Percentiles rank a stretch among this genome's conserved stretches.
phyloP scores from a whole-genome alignment of 2,888 invertebrate genomes.

The Cinara cedri region DNA sequence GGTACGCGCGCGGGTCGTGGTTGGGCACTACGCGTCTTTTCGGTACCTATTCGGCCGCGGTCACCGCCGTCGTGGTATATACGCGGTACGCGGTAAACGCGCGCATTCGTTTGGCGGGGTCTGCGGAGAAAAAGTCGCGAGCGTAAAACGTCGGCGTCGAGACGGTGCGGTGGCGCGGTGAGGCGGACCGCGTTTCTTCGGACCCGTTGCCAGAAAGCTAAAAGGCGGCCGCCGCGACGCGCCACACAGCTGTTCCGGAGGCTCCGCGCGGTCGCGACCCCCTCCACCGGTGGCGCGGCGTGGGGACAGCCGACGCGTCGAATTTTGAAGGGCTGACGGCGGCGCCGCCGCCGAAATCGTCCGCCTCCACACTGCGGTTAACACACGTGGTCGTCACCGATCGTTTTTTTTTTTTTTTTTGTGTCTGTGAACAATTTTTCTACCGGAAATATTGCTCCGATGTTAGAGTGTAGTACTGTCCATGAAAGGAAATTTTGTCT shows the following conservation, averaged over 20 bases:
- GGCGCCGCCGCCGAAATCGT: neutral
- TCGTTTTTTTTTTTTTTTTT: neutral
- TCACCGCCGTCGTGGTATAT: neutral
- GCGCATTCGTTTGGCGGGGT: constrained; percentile 4
- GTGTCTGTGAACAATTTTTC: no score
- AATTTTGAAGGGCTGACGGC: neutral
- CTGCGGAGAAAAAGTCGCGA: constrained; percentile 7
- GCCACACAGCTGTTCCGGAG: constrained; percentile 34
- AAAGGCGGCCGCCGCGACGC: constrained; percentile 17
- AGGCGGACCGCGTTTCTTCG: constrained; percentile 24
- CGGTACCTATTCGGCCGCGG: neutral
- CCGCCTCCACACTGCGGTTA: neutral
- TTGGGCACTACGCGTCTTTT: no score
- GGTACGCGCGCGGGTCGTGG: no score
- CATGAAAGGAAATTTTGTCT: no score
- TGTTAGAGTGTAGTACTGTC: no score
- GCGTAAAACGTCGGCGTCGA: neutral
- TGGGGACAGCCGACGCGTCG: neutral
- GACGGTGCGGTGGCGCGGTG: neutral
- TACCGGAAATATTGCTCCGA: no score
- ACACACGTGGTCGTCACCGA: neutral
- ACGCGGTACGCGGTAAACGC: neutral
- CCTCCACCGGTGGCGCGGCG: constrained; percentile 5
- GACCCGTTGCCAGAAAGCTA: constrained; percentile 50
- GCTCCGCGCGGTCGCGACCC: neutral